phyloP scores from a whole-genome alignment of 2,113 vertebrate genomes.

The Pedionomus torquatus region DNA sequence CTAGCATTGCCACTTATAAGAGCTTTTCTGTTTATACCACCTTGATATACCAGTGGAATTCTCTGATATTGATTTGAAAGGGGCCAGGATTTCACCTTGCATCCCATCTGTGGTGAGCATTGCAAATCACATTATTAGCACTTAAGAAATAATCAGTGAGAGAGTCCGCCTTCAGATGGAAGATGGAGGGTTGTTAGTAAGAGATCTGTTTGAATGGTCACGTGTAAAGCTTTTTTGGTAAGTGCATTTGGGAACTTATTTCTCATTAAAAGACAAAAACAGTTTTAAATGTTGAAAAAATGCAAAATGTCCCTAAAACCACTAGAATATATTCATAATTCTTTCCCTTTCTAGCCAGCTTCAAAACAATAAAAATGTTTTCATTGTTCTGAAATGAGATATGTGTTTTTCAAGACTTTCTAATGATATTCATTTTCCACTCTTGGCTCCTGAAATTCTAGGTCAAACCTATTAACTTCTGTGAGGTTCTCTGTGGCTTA shows the following conservation, averaged over 20 bases:
- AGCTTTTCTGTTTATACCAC: neutral
- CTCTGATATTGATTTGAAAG: neutral
- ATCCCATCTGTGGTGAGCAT: neutral
- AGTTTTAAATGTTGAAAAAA: neutral
- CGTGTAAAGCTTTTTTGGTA: neutral
- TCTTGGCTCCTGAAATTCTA: slow-evolving; percentile 30
- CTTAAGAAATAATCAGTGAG: neutral
- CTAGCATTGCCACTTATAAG: neutral
- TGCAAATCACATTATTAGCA: neutral
- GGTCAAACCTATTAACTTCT: slow-evolving; percentile 55
- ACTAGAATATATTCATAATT: neutral
- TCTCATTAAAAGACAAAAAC: neutral
- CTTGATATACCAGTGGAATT: neutral
- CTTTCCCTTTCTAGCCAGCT: neutral
- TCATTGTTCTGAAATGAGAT: slow-evolving; percentile 20
- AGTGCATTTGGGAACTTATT: neutral
- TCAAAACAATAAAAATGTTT: slow-evolving; percentile 11
- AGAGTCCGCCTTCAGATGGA: neutral
- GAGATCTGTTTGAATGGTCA: neutral
- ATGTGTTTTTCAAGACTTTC: slow-evolving; percentile 14
- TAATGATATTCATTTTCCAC: slow-evolving; percentile 26
- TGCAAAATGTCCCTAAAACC: neutral
- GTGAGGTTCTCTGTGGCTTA: neutral
- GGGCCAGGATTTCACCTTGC: neutral
- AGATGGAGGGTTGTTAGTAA: neutral